Evolutionary conservation across 2,113 vertebrate genomes (phyloP), one percentile per base, ranked within the genome.

Genomic region (Pristiophorus japonicus): DNA sequence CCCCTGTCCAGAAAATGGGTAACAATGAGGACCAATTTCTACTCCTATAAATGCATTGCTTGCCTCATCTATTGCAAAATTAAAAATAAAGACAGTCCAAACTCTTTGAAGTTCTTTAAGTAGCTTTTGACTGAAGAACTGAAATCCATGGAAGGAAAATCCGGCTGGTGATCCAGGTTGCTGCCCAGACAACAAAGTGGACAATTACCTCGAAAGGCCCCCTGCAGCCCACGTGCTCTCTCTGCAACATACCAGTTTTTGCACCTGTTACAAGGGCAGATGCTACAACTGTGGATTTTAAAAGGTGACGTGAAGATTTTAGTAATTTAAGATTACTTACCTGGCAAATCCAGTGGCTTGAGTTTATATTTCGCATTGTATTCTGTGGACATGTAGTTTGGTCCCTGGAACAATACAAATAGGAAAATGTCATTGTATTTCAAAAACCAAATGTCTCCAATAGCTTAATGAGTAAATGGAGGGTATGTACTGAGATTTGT

Each of bases 301-400:
- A 91, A n/a, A 91, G 22, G 11, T 11, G 20, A 51, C 45, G 38
- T 30, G 42, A 5, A 45, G 4, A 84, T 84, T 42, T 84, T 27
- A 90, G 4, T 42, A 94, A 38, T 51, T 94, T 94, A 30, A n/a
- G 66, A 34, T 94, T 18, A 94, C 42, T 34, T 70, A 94, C 93
- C 93, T 94, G 65, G 66, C 27, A 47, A 47, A 30, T 94, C 42
- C 66, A 70, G 30, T 51, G 65, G 65, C 34, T 94, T 94, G 18
- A 42, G 63, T 67, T 94, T 70, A 34, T 73, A 94, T 51, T 94
- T 94, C 51, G 65, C 8, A 45, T 34, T 70, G 45, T 94, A 94
- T 47, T 94, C 93, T 22, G 93, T 94, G 42, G 93, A 94, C 93
- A 94, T 94, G 66, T 70, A 94, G 38, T 45, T 45, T 94, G 93